phyloP scores from a whole-genome alignment of 2,797 vertebrate genomes.

The Eidolon dupreanum region DNA sequence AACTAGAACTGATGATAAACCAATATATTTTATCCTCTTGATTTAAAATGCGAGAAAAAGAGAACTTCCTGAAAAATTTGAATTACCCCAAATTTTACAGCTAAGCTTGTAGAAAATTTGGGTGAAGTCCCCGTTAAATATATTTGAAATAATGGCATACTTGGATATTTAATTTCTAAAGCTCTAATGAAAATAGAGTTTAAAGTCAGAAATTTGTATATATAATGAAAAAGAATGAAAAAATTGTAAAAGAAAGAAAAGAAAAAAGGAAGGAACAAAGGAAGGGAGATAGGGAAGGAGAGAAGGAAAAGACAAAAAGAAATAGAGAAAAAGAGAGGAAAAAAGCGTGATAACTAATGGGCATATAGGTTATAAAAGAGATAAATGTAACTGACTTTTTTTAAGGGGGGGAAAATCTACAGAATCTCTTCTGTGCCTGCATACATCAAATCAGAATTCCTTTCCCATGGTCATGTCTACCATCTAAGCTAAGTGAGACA shows the following conservation, averaged over 20 bases:
- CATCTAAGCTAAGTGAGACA: not conserved
- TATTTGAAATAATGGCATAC: not conserved
- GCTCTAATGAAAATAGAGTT: not conserved
- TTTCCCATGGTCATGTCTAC: too few species aligned
- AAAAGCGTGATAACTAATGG: not conserved
- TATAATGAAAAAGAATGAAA: not conserved
- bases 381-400: not conserved
- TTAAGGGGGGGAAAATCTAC: not conserved
- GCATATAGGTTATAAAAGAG: not conserved
- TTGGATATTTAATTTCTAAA: not conserved
- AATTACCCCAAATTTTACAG: not conserved
- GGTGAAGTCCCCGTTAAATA: not conserved
- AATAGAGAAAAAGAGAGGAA: too few species aligned
- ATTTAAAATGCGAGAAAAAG: not conserved
- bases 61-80: not conserved
- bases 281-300: not conserved
- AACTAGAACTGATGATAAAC: not conserved
- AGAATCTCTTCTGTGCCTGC: not conserved
- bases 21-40: not conserved
- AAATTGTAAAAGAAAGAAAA: not conserved
- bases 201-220: not conserved
- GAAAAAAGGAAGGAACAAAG: too few species aligned
- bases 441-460: not conserved
- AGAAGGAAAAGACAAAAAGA: not conserved
- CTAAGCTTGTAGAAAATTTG: not conserved